These are phyloP conservation scores for Tiphia femorata DNA, from an alignment of 2,888 invertebrate genomes.

Conservation along the genomic window DNA sequence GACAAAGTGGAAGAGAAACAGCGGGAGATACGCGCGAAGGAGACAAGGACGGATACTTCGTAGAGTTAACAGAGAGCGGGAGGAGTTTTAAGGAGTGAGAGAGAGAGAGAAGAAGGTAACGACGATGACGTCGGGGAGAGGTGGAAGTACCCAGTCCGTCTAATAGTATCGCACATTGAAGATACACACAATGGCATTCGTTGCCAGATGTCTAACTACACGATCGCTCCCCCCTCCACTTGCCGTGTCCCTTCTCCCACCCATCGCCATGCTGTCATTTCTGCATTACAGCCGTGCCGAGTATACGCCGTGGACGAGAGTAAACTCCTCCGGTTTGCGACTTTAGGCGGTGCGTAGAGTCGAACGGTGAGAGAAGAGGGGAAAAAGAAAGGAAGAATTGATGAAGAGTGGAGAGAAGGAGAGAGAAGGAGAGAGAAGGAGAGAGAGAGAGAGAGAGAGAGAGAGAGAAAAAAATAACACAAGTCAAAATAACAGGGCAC, in stretches of 20 bases:
- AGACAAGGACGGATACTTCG: slow-evolving; percentile 35
- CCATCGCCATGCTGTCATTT: slow-evolving; percentile 53
- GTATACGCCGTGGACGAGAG: slow-evolving; percentile 23
- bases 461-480: neutral
- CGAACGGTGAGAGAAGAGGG: too few species aligned
- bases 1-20: slow-evolving; percentile 18
- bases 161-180: slow-evolving; percentile 62
- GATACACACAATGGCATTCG: slow-evolving; percentile 61
- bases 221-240: slow-evolving; percentile 41
- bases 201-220: slow-evolving; percentile 62
- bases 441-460: neutral
- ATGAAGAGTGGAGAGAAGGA: slow-evolving; percentile 21
- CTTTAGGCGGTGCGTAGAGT: too few species aligned
- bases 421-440: slow-evolving; percentile 6
- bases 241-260: slow-evolving; percentile 33
- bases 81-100: slow-evolving; percentile 8
- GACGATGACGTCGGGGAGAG: neutral
- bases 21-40: slow-evolving; percentile 36
- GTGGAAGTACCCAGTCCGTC: slow-evolving; percentile 52
- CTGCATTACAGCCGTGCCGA: slow-evolving; percentile 47
- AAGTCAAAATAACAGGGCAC: neutral
- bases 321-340: slow-evolving; percentile 22
- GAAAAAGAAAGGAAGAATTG: too few species aligned
- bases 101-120: slow-evolving; percentile 13
- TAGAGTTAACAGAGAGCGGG: slow-evolving; percentile 32